Evolutionary conservation across 2,888 invertebrate species (phyloP), one percentile per base, ranked within the genome.

Genomic region (Phortica okadai): DNA sequence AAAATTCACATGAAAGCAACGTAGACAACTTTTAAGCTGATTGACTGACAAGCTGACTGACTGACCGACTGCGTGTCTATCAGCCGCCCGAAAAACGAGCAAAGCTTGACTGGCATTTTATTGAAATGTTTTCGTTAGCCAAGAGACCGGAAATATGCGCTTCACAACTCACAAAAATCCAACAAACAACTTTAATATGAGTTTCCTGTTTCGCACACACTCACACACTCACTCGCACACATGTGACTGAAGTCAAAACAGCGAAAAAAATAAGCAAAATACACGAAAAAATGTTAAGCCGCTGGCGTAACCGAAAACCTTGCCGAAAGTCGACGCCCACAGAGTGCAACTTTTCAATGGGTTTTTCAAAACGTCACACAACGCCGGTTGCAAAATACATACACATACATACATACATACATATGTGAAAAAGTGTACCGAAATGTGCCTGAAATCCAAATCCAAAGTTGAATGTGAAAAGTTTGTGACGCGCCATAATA

Each of bases 381-480:
- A 66, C 7, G 25, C 21, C 21, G 62, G 62, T 62, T 7, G 56
- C 1, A 21, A 8, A 8, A 16, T 59, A 6, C 50, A 3, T 6
- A 11, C 10, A 8, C n/a, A n/a, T n/a, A n/a, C n/a, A n/a, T n/a
- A 6, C 50, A 3, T 6, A 11, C 10, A 8, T 21, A 10, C 59
- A 5, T 59, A 16, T 8, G 4, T 4, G 59, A 16, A 62, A 8
- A 21, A 62, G 25, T 62, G 10, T 25, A 56, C 56, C 16, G 56
- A 56, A 56, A 56, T 56, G n/a, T 16, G 62, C 16, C 21, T 16
- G 25, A 21, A 62, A 62, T 21, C 21, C 21, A 21, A 62, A 62
- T 62, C 69, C n/a, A 70, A 70, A 50, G 16, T 50, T 70, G 33
- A 16, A 67, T 67, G 44, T n/a, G 44, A 70, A 70, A 50, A 50